These are phyloP conservation scores for Halichondria panicea DNA, from an alignment of 37 sponge, comb jelly and placozoan genomes.

Conservation along the genomic window DNA sequence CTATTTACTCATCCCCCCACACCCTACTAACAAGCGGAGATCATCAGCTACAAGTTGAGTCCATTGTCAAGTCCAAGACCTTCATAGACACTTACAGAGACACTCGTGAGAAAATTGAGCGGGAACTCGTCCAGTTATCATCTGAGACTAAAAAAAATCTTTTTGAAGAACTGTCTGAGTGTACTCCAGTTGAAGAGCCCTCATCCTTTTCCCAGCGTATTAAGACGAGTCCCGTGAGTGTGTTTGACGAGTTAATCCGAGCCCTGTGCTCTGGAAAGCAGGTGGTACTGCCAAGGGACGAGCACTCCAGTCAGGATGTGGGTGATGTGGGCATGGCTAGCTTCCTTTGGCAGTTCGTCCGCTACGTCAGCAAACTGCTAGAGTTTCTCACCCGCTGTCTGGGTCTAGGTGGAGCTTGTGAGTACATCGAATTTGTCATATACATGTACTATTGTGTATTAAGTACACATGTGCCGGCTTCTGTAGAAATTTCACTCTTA, in stretches of 20 bases:
- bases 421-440: background rate
- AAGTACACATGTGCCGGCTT: background rate
- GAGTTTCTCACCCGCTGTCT: constrained; percentile 39
- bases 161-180: background rate
- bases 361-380: constrained; percentile 46
- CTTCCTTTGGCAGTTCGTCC: constrained; percentile 38
- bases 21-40: constrained; percentile 33
- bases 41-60: background rate
- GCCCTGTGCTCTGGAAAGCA: background rate
- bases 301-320: background rate
- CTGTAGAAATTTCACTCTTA: too few relatives aligned
- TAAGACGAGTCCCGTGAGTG: background rate
- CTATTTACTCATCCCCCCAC: constrained; percentile 47
- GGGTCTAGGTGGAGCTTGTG: constrained; percentile 4
- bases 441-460: constrained; percentile 5
- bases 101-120: constrained; percentile 16
- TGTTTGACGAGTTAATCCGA: constrained; percentile 40
- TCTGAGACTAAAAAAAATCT: background rate
- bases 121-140: background rate
- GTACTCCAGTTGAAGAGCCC: background rate
- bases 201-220: background rate
- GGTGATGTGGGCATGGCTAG: background rate
- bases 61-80: constrained; percentile 3
- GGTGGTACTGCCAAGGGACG: background rate
- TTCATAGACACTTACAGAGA: constrained; percentile 22